Evolutionary conservation across 2,888 invertebrate species (phyloP).

Genomic region (Synergus laeviventris): DNA sequence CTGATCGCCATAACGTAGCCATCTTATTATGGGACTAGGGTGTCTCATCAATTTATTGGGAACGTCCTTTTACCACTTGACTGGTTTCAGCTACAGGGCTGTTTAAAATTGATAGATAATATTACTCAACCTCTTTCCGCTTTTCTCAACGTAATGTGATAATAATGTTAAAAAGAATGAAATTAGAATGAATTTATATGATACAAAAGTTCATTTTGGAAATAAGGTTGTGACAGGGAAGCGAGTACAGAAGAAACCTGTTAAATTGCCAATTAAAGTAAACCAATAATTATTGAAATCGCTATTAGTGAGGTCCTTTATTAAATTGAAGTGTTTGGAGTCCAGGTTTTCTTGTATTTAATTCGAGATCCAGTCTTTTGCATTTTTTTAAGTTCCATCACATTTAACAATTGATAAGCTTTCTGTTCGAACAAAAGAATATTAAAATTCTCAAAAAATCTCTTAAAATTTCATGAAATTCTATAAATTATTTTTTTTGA

Average conservation of each 20-base stretch:
- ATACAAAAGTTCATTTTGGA: neutral
- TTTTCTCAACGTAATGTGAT: slow-evolving; percentile 5
- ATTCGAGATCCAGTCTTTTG: too few relatives aligned
- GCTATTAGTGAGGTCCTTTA: slow-evolving; percentile 59
- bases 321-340: too few relatives aligned
- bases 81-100: slow-evolving; percentile 64
- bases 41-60: slow-evolving; percentile 63
- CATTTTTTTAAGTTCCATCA: too few relatives aligned
- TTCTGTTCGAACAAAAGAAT: too few relatives aligned
- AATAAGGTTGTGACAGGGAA: neutral
- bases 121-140: slow-evolving; percentile 52
- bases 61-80: slow-evolving; percentile 62
- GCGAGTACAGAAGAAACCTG: slow-evolving; percentile 37
- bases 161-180: neutral
- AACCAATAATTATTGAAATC: slow-evolving; percentile 54
- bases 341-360: too few relatives aligned
- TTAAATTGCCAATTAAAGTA: slow-evolving; percentile 66
- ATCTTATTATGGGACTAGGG: slow-evolving; percentile 64
- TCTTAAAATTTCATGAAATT: too few relatives aligned
- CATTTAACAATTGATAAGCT: too few relatives aligned
- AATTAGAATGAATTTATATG: neutral
- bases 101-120: slow-evolving; percentile 63
- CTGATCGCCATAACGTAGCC: slow-evolving; percentile 64
- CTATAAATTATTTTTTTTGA: too few relatives aligned
- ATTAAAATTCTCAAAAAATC: too few relatives aligned